Percentiles rank a stretch among this genome's conserved stretches.
Conservation (phyloP, 2,888 invertebrate species). For the Drosophila neotestacea region DNA sequence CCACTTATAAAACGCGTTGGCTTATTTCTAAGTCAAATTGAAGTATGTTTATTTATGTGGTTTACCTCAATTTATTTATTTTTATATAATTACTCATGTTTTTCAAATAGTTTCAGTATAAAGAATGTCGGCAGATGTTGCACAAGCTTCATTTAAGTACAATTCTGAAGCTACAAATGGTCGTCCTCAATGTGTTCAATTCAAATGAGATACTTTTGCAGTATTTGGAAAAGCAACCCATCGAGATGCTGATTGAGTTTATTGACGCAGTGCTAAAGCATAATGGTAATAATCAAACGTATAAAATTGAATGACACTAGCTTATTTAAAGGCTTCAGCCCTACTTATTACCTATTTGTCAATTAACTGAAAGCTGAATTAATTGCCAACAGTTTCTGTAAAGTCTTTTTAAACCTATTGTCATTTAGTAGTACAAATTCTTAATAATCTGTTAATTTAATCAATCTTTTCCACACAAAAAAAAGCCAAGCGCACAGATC, state of each 20-base stretch:
- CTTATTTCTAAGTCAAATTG: conserved; percentile 81
- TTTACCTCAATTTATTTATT: too few relatives aligned
- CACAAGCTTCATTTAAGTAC: conserved; percentile 69
- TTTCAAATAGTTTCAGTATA: conserved; percentile 73
- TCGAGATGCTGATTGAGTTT: conserved; percentile 79
- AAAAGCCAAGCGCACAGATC: conserved; percentile 29
- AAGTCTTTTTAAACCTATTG: not conserved
- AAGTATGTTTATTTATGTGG: conserved; percentile 57
- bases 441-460: not conserved
- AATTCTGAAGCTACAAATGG: conserved; percentile 66
- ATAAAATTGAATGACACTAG: not conserved
- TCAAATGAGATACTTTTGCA: conserved; percentile 59
- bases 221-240: conserved; percentile 75
- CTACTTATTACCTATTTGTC: too few relatives aligned
- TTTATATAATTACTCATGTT: not conserved
- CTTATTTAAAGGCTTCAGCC: too few relatives aligned
- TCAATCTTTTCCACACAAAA: not conserved
- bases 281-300: conserved; percentile 56
- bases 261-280: conserved; percentile 61
- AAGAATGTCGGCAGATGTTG: conserved; percentile 55
- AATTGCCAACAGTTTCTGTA: not conserved
- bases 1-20: conserved; percentile 83
- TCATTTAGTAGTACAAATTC: not conserved
- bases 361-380: too few relatives aligned
- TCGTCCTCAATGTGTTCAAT: conserved; percentile 67